Evolutionary conservation across 2,888 invertebrate species (phyloP), one percentile per base, ranked within the genome.

Genomic region (Conomelus anceps): DNA sequence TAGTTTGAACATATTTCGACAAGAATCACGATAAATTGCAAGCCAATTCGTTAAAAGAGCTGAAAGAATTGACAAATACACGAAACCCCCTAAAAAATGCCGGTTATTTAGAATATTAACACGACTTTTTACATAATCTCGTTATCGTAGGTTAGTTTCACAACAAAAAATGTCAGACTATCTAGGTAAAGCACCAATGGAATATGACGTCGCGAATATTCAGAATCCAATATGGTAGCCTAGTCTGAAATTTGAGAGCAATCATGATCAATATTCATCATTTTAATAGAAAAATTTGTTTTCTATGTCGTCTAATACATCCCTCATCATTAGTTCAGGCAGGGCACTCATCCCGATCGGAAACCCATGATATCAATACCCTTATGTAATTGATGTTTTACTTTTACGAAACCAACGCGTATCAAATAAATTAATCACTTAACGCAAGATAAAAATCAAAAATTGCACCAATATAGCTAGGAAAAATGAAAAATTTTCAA

Each of bases 61-160:
- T 13, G 13, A 13, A 7, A 17, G 3, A 13, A 17, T 41, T 41
- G 7, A 9, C 17, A 17, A 41, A 41, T 41, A 41, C 41, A 41
- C 7, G 41, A 41, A 41, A 17, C 3, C 7, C 17, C 17, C 3
- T 17, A 17, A 41, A 20, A 41, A 41, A 3, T 41, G 17, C 41
- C 7, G 41, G 41, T 41, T 41, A 13, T 41, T 41, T 41, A 13
- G 13, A 41, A 41, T 41, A 41, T 41, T 41, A 41, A 41, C 41
- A 41, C 41, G 84, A 86, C 22, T 41, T 34, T 88, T 88, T 17
- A 89, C 17, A 23, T 24, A 88, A 90, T 89, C 90, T 91, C 90
- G 93, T 93, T 93, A 92, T 93, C 93, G 93, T 93, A 92, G 93
- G 92, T 93, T 93, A 93, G 92, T 92, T 92, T 92, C 92, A 92